These are phyloP conservation scores for Microctenopoma lineatum DNA, from an alignment of 2,797 vertebrate species.

Conservation along the genomic window DNA sequence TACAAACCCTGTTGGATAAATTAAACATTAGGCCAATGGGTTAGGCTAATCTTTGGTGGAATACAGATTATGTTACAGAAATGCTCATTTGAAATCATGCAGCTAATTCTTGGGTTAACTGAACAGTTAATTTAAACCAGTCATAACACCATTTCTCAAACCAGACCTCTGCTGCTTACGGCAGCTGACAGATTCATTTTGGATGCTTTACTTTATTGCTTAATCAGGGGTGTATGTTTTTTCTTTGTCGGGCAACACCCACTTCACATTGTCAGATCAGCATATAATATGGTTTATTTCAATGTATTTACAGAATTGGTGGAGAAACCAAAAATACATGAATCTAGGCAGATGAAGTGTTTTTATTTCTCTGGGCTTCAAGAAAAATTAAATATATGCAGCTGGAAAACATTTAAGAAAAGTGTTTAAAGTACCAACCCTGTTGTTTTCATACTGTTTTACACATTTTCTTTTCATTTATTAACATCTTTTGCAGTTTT, in stretches of 20 bases:
- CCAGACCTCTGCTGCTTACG: slow-evolving; percentile 24
- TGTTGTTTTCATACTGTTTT: not conserved
- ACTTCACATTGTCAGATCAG: not conserved
- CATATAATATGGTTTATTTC: not conserved
- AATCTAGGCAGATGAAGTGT: not conserved
- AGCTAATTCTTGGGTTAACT: not conserved
- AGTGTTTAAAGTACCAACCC: not conserved
- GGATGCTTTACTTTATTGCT: not conserved
- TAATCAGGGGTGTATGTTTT: slow-evolving; percentile 3
- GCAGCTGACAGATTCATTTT: slow-evolving; percentile 31
- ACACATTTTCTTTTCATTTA: too few relatives aligned
- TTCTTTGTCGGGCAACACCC: not conserved
- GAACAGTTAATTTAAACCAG: slow-evolving; percentile 4
- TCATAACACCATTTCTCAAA: slow-evolving; percentile 16
- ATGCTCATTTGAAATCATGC: not conserved
- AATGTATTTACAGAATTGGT: not conserved
- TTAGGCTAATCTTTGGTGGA: not conserved
- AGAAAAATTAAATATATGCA: not conserved
- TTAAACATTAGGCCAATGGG: not conserved
- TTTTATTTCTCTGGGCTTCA: not conserved
- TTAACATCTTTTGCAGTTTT: not conserved
- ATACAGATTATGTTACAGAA: not conserved
- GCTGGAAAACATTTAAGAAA: not conserved
- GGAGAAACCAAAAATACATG: not conserved
- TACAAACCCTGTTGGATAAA: not conserved